Percentiles rank a stretch among this genome's conserved stretches.
These are phyloP conservation scores for Bombus affinis DNA, from an alignment of 1,140 invertebrate species.

Conservation along the genomic window DNA sequence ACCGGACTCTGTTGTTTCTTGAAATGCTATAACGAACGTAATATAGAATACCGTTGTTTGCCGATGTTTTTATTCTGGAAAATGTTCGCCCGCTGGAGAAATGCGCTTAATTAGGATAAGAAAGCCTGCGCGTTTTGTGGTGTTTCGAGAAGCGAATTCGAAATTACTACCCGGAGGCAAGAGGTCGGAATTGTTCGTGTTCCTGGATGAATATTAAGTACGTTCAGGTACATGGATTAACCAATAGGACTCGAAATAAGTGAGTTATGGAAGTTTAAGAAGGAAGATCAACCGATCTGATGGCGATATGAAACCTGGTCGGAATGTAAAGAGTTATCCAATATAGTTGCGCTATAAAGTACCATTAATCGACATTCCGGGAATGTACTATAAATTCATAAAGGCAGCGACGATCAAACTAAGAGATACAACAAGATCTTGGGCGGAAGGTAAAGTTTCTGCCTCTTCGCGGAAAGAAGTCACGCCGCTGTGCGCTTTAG, in stretches of 20 bases:
- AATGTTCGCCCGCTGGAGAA: background rate
- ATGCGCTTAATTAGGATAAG: slow-evolving; percentile 5
- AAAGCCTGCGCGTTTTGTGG: background rate
- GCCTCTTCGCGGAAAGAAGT: slow-evolving; percentile 23
- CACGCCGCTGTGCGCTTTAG: slow-evolving; percentile 18
- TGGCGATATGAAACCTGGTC: background rate
- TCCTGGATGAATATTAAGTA: too few relatives aligned
- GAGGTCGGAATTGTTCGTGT: background rate
- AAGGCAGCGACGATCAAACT: background rate
- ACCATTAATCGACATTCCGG: background rate
- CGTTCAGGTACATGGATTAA: background rate
- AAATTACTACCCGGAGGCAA: too few relatives aligned
- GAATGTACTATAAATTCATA: background rate
- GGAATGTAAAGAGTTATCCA: background rate
- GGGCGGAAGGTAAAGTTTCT: background rate
- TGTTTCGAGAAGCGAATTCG: background rate
- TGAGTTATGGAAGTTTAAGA: background rate
- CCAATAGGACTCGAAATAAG: background rate
- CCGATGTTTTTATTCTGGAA: background rate
- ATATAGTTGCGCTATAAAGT: background rate
- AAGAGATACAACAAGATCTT: background rate
- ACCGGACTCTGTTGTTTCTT: background rate
- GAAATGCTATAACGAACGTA: background rate
- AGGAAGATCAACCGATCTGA: background rate
- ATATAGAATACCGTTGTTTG: background rate